Evolutionary conservation across 2,888 invertebrate genomes (phyloP), one percentile per base, ranked within the genome.

Genomic region (Helleia helle): DNA sequence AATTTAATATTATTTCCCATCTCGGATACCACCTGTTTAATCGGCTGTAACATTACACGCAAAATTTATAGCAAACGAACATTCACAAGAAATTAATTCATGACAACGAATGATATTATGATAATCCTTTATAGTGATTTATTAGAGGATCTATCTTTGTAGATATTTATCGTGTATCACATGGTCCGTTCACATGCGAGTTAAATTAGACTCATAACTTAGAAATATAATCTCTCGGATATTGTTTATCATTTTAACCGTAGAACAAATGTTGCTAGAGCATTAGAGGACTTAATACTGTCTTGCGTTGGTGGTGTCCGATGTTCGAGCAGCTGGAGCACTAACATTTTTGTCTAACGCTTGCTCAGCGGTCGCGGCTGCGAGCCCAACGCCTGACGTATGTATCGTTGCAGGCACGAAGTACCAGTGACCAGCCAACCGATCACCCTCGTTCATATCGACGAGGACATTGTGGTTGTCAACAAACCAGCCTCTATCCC

Each of bases 401-500:
- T 80, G 69, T 84, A 80, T 81, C 80, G 76, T 84, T 84, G 77
- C 93, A 96, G 97, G 91, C 99, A 99, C 90, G 99, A 99, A 91
- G 95, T 97, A 87, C 97, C 98, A 76, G 97, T 99, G 86, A 93
- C 96, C 86, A 94, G 94, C 87, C 93, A 94, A 89, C 93, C 94
- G 87, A 95, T 99, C 89, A 93, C 94, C 88, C 94, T 99, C 87
- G 93, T 99, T 79, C 94, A 95, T 88, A 95, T 97, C 90, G 96
- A 95, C 88, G 96, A 97, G 87, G 97, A 99, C 89, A 91, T 99
- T 88, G 93, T 99, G 87, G 99, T 99, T 87, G 95, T 99, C 87
- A 96, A 99, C 92, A 99, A 99, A 91, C 98, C 99, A 81, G 95
- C 97, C 87, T 98, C 98, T 87, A 96, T 99, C 89, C 99, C 98